A percentile compares a stretch with the other conserved stretches of the same genome.
Evolutionary conservation across 1,140 invertebrate species (phyloP).

Genomic region (Aporrectodea caliginosa): DNA sequence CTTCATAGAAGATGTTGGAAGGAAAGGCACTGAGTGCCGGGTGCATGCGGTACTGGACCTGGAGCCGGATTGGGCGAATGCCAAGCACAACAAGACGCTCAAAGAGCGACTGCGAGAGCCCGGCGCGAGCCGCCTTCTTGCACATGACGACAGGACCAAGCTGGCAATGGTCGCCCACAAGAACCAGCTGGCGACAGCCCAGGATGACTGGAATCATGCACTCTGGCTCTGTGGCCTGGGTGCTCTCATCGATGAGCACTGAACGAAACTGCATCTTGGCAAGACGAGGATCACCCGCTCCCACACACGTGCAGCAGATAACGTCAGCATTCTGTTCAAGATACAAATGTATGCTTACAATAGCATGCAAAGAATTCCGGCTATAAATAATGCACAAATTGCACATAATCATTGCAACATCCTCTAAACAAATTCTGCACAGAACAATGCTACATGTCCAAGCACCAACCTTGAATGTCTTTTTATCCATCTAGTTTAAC

Average conservation of each 20-base stretch:
- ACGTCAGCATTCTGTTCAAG: conserved; percentile 74
- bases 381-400: no score
- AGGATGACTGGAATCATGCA: conserved; percentile 98
- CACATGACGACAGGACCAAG: conserved; percentile 98
- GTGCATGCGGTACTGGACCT: conserved; percentile 96
- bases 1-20: conserved; percentile 99
- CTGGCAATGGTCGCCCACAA: conserved; percentile 99
- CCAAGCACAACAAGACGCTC: conserved; percentile 94
- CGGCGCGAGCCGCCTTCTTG: conserved; percentile 95
- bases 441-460: no score
- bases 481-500: no score
- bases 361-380: no score
- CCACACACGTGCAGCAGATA: conserved; percentile 98
- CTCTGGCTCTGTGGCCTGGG: conserved; percentile 93
- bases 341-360: no score
- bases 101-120: conserved; percentile 94
- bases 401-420: no score
- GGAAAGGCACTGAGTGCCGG: conserved; percentile 95
- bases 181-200: conserved; percentile 82
- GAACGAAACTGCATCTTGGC: conserved; percentile 90
- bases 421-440: no score
- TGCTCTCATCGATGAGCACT: conserved; percentile 95
- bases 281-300: conserved; percentile 90
- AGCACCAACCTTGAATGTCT: no score
- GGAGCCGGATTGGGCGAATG: conserved; percentile 52